Conservation (phyloP, 2,888 invertebrate species). For the Lasioglossum lativentre region DNA sequence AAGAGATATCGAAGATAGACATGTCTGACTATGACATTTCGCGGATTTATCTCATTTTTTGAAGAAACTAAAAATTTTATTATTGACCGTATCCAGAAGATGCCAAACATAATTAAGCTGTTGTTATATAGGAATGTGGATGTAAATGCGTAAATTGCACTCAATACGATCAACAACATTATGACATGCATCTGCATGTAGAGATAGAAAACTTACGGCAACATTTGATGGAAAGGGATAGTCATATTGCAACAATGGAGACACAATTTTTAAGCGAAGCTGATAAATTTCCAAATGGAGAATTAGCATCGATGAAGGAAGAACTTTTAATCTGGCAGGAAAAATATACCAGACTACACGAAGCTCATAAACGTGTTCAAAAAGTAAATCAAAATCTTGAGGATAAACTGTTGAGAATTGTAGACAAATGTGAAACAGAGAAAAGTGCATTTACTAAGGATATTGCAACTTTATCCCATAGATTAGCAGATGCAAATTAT, state of each 20-base stretch:
- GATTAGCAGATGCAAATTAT: slow-evolving; percentile 94
- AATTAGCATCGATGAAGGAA: slow-evolving; percentile 92
- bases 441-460: slow-evolving; percentile 94
- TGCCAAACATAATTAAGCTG: background rate
- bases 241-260: slow-evolving; percentile 94
- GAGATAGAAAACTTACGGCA: slow-evolving; percentile 95
- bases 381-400: slow-evolving; percentile 97
- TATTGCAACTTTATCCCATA: slow-evolving; percentile 93
- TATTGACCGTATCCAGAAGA: background rate
- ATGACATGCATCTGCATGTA: slow-evolving; percentile 91
- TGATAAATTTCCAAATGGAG: slow-evolving; percentile 88
- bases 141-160: slow-evolving; percentile 87
- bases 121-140: slow-evolving; percentile 86
- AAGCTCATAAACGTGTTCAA: slow-evolving; percentile 96
- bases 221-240: slow-evolving; percentile 92
- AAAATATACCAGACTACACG: slow-evolving; percentile 94
- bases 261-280: slow-evolving; percentile 92
- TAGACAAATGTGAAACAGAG: slow-evolving; percentile 96
- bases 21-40: background rate
- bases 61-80: background rate
- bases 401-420: slow-evolving; percentile 96
- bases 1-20: background rate
- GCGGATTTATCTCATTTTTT: background rate
- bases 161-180: slow-evolving; percentile 77
- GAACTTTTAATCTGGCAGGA: slow-evolving; percentile 95